Evolutionary conservation across 2,797 vertebrate genomes (phyloP).

Genomic region (Syndactyla subalaris): DNA sequence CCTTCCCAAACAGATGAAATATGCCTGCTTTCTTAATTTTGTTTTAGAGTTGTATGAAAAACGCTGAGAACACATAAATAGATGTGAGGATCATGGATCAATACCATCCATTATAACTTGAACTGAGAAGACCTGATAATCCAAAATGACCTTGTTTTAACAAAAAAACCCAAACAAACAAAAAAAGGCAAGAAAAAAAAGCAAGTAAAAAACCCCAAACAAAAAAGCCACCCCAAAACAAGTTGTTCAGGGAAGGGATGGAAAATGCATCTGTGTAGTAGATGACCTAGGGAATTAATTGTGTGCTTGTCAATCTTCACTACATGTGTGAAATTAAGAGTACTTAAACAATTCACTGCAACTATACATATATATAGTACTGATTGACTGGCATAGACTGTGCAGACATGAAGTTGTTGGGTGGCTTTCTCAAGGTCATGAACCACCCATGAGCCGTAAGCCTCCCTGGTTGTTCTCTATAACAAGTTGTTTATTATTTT

Average conservation of each 20-base stretch:
- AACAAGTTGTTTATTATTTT: not conserved
- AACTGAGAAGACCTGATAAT: not conserved
- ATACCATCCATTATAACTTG: not conserved
- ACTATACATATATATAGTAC: not conserved
- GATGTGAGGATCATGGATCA: fast-evolving
- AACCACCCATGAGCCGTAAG: not conserved
- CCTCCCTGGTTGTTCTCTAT: not conserved
- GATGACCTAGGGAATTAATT: not conserved
- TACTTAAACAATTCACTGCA: not conserved
- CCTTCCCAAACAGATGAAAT: not conserved
- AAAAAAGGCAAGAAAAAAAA: too few relatives aligned
- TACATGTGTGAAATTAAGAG: not conserved
- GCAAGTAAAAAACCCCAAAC: too few relatives aligned
- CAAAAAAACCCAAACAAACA: not conserved
- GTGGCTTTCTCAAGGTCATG: not conserved
- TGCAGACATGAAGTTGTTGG: not conserved
- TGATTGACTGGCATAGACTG: not conserved
- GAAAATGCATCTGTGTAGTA: not conserved
- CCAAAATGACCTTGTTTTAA: not conserved
- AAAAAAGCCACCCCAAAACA: too few relatives aligned
- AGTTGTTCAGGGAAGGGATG: not conserved
- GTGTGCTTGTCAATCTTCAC: not conserved
- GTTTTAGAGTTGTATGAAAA: not conserved
- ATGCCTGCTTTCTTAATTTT: not conserved
- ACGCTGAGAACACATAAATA: not conserved